Percentiles rank a stretch among this genome's conserved stretches.
These are phyloP conservation scores for Pipistrellus pygmaeus DNA, from an alignment of 2,797 vertebrate genomes.

Conservation along the genomic window DNA sequence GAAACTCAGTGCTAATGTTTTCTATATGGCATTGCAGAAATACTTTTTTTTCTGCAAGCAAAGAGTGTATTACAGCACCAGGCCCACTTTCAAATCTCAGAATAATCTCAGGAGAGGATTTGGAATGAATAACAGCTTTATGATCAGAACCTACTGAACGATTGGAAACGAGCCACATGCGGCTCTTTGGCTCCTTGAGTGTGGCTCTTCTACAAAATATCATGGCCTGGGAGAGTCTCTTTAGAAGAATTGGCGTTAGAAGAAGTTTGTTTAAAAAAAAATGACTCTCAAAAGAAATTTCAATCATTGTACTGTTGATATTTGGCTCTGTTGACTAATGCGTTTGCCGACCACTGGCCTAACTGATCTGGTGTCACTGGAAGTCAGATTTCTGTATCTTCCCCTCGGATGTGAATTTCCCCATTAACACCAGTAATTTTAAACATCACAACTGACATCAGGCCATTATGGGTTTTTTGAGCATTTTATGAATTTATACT, in stretches of 20 bases:
- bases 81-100: conserved; percentile 95
- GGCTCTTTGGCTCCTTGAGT: too few relatives aligned
- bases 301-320: too few relatives aligned
- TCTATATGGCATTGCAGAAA: conserved; percentile 95
- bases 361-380: conserved; percentile 90
- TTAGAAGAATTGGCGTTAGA: too few relatives aligned
- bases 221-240: too few relatives aligned
- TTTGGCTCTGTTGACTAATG: too few relatives aligned
- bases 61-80: conserved; percentile 92
- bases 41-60: conserved; percentile 94
- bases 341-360: too few relatives aligned
- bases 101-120: conserved; percentile 91
- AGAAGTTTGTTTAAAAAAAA: too few relatives aligned
- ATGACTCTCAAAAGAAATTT: too few relatives aligned
- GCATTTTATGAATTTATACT: conserved; percentile 95
- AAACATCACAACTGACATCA: conserved; percentile 97
- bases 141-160: conserved; percentile 91
- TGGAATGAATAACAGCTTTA: conserved; percentile 83
- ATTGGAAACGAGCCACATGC: conserved; percentile 89
- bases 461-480: conserved; percentile 93
- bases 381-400: conserved; percentile 93
- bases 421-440: conserved; percentile 94
- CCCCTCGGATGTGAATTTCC: conserved; percentile 93
- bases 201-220: too few relatives aligned
- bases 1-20: conserved; percentile 93